A percentile compares a stretch with the other conserved stretches of the same genome.
These are phyloP conservation scores for Rhorus exstirpatorius DNA, from an alignment of 2,888 invertebrate genomes.

Conservation along the genomic window DNA sequence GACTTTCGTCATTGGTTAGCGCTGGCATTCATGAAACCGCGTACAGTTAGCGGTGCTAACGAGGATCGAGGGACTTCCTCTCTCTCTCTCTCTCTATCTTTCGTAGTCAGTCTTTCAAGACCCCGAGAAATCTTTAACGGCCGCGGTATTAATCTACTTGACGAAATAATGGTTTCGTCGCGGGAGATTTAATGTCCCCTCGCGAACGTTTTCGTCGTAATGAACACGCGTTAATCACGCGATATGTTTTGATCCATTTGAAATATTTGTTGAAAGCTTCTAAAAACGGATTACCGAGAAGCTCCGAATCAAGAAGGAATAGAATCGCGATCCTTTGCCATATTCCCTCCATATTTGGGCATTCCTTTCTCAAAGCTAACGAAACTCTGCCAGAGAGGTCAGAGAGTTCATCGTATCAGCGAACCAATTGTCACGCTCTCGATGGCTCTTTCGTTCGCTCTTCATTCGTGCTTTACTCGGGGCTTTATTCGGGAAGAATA, in stretches of 20 bases:
- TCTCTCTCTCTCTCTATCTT: background rate
- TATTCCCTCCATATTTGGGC: slow-evolving; percentile 7
- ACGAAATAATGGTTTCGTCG: slow-evolving; percentile 66
- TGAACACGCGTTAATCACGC: slow-evolving; percentile 40
- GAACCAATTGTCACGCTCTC: slow-evolving; percentile 43
- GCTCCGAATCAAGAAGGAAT: slow-evolving; percentile 1
- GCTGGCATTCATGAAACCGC: slow-evolving; percentile 13
- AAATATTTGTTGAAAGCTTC: slow-evolving; percentile 21
- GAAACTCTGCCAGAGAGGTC: background rate
- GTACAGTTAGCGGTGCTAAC: slow-evolving; percentile 42
- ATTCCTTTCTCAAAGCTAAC: background rate
- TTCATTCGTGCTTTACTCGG: slow-evolving; percentile 2
- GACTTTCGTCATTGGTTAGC: slow-evolving; percentile 33
- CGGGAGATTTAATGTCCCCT: slow-evolving; percentile 56
- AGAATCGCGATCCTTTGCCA: background rate
- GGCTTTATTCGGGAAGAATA: slow-evolving; percentile 24
- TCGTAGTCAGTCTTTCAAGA: slow-evolving; percentile 18
- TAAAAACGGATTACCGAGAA: slow-evolving; percentile 45
- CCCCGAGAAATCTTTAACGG: slow-evolving; percentile 52
- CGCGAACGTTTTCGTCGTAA: slow-evolving; percentile 14
- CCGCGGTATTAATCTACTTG: slow-evolving; percentile 66
- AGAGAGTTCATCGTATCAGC: slow-evolving; percentile 43
- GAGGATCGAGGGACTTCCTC: slow-evolving; percentile 24
- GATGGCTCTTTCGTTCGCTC: slow-evolving; percentile 16
- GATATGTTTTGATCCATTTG: slow-evolving; percentile 42